These are phyloP conservation scores for Leptobrachium leishanense DNA, from an alignment of 2,113 vertebrate genomes.

Conservation along the genomic window DNA sequence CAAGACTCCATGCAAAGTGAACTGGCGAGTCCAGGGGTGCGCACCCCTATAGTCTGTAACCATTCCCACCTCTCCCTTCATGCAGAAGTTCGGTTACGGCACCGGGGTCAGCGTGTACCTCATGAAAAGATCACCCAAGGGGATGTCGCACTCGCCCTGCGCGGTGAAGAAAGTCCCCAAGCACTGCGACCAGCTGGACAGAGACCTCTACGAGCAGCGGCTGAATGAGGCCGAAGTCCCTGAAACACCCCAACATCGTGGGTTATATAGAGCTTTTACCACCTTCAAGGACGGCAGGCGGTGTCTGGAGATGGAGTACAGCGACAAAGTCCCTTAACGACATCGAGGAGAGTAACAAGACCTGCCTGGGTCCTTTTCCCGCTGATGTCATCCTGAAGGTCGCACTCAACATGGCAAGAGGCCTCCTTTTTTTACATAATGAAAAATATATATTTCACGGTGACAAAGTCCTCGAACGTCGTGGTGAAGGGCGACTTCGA, in stretches of 20 bases:
- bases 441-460: slow-evolving; percentile 85
- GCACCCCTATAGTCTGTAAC: no score
- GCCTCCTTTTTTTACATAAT: slow-evolving; percentile 80
- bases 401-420: slow-evolving; percentile 79
- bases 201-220: slow-evolving; percentile 75
- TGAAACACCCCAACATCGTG: slow-evolving; percentile 79
- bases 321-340: slow-evolving; percentile 86
- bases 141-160: slow-evolving; percentile 81
- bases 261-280: slow-evolving; percentile 86
- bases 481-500: slow-evolving; percentile 86
- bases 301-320: slow-evolving; percentile 90
- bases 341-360: slow-evolving; percentile 74
- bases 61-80: no score
- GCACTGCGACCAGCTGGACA: slow-evolving; percentile 67
- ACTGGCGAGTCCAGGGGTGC: no score
- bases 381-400: slow-evolving; percentile 76
- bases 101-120: slow-evolving; percentile 81
- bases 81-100: no score
- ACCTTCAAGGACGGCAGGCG: slow-evolving; percentile 82
- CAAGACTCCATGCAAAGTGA: no score
- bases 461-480: slow-evolving; percentile 89
- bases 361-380: slow-evolving; percentile 71
- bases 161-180: slow-evolving; percentile 89
- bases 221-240: slow-evolving; percentile 82
- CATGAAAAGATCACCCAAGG: slow-evolving; percentile 83